Evolutionary conservation across 2,113 vertebrate genomes (phyloP).

Genomic region (Gopherus flavomarginatus): DNA sequence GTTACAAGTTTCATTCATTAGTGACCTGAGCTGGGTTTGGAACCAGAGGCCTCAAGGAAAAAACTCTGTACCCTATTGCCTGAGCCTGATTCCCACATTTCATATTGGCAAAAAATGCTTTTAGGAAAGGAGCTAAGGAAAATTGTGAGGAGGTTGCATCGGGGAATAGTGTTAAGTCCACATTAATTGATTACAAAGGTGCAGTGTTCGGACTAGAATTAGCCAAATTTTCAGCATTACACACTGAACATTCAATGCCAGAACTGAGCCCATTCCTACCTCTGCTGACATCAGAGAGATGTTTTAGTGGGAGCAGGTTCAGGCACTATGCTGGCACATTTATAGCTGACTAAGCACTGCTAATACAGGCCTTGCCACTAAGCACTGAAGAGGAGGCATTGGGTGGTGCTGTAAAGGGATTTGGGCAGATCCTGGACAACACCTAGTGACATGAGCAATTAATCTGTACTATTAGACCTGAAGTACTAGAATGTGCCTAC

Average conservation of each 20-base stretch:
- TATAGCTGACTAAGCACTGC: fast-evolving
- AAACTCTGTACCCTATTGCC: neutral
- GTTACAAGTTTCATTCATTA: neutral
- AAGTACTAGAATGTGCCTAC: neutral
- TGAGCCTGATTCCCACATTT: neutral
- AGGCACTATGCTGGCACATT: neutral
- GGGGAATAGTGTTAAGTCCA: neutral
- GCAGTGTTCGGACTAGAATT: fast-evolving
- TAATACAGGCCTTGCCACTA: neutral
- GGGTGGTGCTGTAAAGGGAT: neutral
- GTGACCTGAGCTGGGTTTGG: neutral
- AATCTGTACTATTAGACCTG: neutral
- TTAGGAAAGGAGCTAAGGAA: fast-evolving
- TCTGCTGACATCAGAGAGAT: neutral
- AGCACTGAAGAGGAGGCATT: neutral
- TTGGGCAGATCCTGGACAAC: neutral
- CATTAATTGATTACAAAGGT: neutral
- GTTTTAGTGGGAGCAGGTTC: neutral
- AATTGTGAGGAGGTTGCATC: fast-evolving
- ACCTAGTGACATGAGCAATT: neutral
- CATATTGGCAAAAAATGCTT: fast-evolving
- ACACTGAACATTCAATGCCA: neutral
- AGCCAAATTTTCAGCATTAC: neutral
- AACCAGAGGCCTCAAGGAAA: neutral
- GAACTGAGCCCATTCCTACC: neutral